A percentile compares a stretch with the other conserved stretches of the same genome.
Conservation (phyloP, 92 coral and sea anemone species). For the Metridium senile region DNA sequence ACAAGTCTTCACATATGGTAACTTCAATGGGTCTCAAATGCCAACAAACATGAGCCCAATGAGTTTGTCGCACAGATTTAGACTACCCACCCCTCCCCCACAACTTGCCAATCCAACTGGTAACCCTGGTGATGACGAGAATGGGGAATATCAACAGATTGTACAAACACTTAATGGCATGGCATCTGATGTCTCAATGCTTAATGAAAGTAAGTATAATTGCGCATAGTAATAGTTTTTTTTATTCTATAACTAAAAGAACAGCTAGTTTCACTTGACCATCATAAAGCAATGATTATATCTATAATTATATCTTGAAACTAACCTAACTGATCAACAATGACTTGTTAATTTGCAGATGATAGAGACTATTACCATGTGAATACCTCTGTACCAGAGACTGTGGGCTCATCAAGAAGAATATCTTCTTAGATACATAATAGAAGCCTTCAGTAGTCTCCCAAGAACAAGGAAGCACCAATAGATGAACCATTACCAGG, state of each 20-base stretch:
- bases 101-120: constrained; percentile 8
- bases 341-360: constrained; percentile 22
- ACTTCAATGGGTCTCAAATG: constrained; percentile 20
- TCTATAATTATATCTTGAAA: too few relatives aligned
- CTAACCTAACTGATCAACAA: too few relatives aligned
- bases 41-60: constrained; percentile 36
- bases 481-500: neutral
- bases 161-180: constrained; percentile 76
- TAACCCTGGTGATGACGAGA: constrained; percentile 48
- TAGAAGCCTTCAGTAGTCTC: neutral
- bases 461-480: neutral
- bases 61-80: constrained; percentile 28
- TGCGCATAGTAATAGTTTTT: too few relatives aligned
- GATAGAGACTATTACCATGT: constrained; percentile 75
- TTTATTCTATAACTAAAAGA: too few relatives aligned
- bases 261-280: too few relatives aligned
- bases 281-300: too few relatives aligned
- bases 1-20: constrained; percentile 36
- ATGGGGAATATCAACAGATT: constrained; percentile 69
- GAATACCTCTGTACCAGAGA: constrained; percentile 50
- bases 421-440: constrained; percentile 48
- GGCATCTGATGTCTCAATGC: constrained; percentile 77
- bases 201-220: constrained; percentile 70
- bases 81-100: constrained; percentile 16
- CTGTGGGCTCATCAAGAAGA: constrained; percentile 67